Percentiles rank a stretch among this genome's conserved stretches.
Evolutionary conservation across 2,797 vertebrate species (phyloP).

Genomic region (Thripadectes ignobilis): DNA sequence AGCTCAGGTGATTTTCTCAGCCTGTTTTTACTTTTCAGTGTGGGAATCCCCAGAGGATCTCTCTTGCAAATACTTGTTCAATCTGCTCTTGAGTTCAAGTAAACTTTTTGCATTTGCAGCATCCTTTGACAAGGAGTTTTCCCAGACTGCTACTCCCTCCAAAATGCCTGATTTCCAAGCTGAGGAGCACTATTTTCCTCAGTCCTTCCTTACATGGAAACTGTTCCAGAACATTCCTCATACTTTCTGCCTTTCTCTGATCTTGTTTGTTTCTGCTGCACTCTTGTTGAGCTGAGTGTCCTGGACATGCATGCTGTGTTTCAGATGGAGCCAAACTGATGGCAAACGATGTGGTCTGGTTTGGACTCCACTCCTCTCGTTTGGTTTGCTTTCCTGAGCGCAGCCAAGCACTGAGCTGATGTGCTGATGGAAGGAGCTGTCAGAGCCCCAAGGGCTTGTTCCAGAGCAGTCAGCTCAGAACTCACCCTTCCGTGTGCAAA

Average conservation of each 20-base stretch:
- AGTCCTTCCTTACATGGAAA: neutral
- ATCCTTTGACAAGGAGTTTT: neutral
- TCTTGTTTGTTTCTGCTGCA: neutral
- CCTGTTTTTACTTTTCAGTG: neutral
- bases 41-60: neutral
- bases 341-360: neutral
- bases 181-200: neutral
- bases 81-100: neutral
- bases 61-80: neutral
- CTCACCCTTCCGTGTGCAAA: neutral
- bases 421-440: neutral
- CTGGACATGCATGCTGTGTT: neutral
- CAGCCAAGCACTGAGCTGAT: neutral
- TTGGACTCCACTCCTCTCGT: neutral
- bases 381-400: neutral
- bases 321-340: neutral
- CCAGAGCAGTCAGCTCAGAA: neutral
- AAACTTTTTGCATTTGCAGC: neutral
- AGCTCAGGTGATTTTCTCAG: neutral
- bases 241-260: neutral
- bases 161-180: neutral
- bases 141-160: neutral
- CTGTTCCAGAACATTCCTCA: neutral
- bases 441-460: neutral
- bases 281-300: neutral